Base-by-base conservation (phyloP, 1,140 invertebrate genomes). In the Conopomorpha cramerella region DNA sequence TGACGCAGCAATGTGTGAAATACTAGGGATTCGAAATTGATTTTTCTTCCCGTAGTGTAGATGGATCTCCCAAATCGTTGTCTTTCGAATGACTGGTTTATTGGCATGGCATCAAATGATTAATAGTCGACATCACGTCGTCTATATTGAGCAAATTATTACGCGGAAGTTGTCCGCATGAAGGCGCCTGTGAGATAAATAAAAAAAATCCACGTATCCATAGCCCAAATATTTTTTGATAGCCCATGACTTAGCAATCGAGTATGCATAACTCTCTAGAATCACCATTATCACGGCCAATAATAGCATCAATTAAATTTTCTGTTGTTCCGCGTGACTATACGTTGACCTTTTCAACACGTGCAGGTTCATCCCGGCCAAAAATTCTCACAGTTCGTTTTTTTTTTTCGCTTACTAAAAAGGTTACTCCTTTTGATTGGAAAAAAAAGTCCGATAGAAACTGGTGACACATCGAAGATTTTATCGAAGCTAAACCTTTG, bases 401-500 rank as follows among this genome's bases (percentile, higher is more conserved):
- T 40, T 41, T 53, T 57, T 64, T 60, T 45, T 62, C 39, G 51
- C 45, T 42, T 39, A 58, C 44, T 41, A 57, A 62, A 70, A 64
- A 64, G 46, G 51, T 67, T 56, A 64, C 53, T 52, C 47, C 46
- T 52, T 59, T 63, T 64, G 40, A 51, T 51, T 29, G 59, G 55
- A 51, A 65, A 67, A 60, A 60, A 57, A 59, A 46, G 45, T 45
- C 41, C 48, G 52, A 55, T 45, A 55, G 49, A 57, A 46, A 49
- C 44, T 50, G 53, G 67, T 65, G 67, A 76, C 71, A 76, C 59
- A 57, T 70, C 55, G 41, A 54, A 67, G 71, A 76, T 76, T 63
- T 72, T 67, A 71, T 72, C 70, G 57, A 34, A 45, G 43, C 36
- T 66, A 61, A 76, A 62, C 46, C 60, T 67, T 67, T 49, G 62